Base-by-base conservation (phyloP, 2,113 vertebrate species). In the Eulemur macaco region DNA sequence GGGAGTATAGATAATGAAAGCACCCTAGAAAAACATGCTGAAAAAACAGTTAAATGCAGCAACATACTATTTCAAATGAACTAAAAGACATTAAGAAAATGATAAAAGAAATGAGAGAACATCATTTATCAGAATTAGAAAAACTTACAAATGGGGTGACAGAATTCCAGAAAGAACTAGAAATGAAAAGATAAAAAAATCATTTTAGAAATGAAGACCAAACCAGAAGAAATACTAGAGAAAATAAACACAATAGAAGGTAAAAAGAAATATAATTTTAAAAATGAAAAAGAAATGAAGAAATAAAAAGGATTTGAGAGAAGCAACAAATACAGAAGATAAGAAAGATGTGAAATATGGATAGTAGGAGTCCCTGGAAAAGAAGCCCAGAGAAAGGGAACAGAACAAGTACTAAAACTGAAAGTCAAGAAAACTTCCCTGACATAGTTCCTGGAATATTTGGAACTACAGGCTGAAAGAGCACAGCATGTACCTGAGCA, bases 261-360 rank as follows among this genome's bases (percentile, higher is more conserved):
- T 37, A 85, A 91, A 91, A 86, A 84, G 21, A 89, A 95, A 47
- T 73, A 84, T 29, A 86, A 86, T 71, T 37, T 82, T 86, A 66
- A 95, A 84, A 76, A 60, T 7, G 1, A 88, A 69, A 91, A 76
- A 80, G 29, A 84, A 86, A 87, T 42, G 25, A 63, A 86, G 21
- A 56, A 91, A 50, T 85, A 34, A 83, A 91, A 88, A 89, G 9
- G 23, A 64, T 34, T 84, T 80, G 37, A 68, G 76, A 78, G 54
- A 82, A 74, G 42, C 63, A 60, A 86, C 13, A 91, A 74, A 58
- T 54, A 64, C 4, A 73, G 8, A 47, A 14, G 21, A 87, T 66
- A 47, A 90, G 23, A 78, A 85, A 84, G 31, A 68, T 68, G 31
- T 42, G n/a, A 42, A 45, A 15, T 60, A 54, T 56, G 20, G 34